phyloP scores from a whole-genome alignment of 1,140 invertebrate genomes.

The Aphaenogaster rudis region DNA sequence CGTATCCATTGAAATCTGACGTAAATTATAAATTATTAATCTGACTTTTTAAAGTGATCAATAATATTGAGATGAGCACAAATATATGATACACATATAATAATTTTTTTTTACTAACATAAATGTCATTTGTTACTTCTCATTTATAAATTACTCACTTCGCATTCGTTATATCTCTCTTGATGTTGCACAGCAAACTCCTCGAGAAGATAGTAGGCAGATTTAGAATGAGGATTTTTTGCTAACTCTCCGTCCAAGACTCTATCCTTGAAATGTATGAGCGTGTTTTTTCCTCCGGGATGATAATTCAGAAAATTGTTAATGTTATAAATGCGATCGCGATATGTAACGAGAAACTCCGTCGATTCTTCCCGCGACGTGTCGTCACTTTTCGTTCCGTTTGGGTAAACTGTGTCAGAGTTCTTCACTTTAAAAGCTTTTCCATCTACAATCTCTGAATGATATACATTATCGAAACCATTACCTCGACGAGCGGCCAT shows the following conservation, averaged over 20 bases:
- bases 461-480: neutral
- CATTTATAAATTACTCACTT: slow-evolving; percentile 81
- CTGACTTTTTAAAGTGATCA: neutral
- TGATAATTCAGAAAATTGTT: slow-evolving; percentile 88
- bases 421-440: neutral
- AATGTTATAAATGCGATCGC: slow-evolving; percentile 87
- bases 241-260: slow-evolving; percentile 87
- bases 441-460: neutral
- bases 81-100: neutral
- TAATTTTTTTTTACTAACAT: neutral
- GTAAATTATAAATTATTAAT: neutral
- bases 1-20: neutral
- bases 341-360: slow-evolving; percentile 86
- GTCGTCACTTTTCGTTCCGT: neutral
- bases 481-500: neutral
- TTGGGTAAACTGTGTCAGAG: neutral
- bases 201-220: slow-evolving; percentile 89
- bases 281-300: slow-evolving; percentile 89
- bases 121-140: neutral
- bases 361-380: neutral
- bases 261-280: slow-evolving; percentile 86
- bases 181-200: slow-evolving; percentile 85
- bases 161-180: slow-evolving; percentile 84
- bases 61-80: neutral
- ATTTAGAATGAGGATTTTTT: slow-evolving; percentile 88